Evolutionary conservation across 2,113 vertebrate genomes (phyloP).

Genomic region (Tylochromis polylepis): DNA sequence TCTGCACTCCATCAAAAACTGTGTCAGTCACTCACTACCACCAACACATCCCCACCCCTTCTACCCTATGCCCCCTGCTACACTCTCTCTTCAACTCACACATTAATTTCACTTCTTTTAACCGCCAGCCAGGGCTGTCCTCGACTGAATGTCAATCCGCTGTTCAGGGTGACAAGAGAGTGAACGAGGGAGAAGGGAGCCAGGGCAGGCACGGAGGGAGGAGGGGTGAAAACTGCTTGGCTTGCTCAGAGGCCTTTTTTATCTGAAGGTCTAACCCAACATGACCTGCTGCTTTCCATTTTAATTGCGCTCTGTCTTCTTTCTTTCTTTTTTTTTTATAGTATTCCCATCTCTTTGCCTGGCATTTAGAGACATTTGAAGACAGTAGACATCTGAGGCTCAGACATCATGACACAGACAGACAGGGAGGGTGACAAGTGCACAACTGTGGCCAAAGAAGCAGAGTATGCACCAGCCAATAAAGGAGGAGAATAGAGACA

Average conservation of each 20-base stretch:
- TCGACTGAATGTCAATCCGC: slow-evolving; percentile 68
- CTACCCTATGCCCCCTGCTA: slow-evolving; percentile 11
- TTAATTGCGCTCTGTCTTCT: slow-evolving; percentile 39
- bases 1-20: slow-evolving; percentile 72
- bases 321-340: slow-evolving; percentile 14
- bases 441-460: slow-evolving; percentile 1
- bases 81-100: slow-evolving; percentile 50
- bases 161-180: slow-evolving; percentile 61
- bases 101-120: slow-evolving; percentile 73
- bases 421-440: slow-evolving; percentile 5
- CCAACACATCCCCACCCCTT: slow-evolving; percentile 15
- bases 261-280: slow-evolving; percentile 52
- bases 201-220: neutral
- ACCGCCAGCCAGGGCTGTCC: slow-evolving; percentile 65
- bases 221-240: slow-evolving; percentile 11
- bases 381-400: slow-evolving; percentile 29
- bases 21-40: slow-evolving; percentile 61
- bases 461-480: neutral
- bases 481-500: neutral
- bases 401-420: slow-evolving; percentile 2
- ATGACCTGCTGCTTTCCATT: slow-evolving; percentile 53
- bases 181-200: slow-evolving; percentile 30
- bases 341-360: slow-evolving; percentile 25
- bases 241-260: slow-evolving; percentile 33
- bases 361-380: slow-evolving; percentile 49